Evolutionary conservation across 2,888 invertebrate species (phyloP).

Genomic region (Aporophyla nigra): DNA sequence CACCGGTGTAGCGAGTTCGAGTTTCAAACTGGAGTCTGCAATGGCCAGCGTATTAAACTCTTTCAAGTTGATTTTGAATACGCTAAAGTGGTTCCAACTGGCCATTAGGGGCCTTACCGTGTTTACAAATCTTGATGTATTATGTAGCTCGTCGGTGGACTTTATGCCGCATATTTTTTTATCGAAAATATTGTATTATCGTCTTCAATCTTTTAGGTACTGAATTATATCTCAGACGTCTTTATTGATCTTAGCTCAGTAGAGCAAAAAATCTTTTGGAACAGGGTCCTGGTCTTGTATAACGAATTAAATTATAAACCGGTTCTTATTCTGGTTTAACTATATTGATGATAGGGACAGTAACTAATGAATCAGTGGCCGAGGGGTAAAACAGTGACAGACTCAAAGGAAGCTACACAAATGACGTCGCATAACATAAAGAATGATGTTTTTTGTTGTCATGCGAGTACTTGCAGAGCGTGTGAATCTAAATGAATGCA

Average conservation of each 20-base stretch:
- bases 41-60: conserved; percentile 54
- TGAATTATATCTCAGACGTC: conserved; percentile 52
- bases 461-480: conserved; percentile 59
- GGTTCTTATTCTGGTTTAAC: conserved; percentile 81
- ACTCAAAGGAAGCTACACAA: conserved; percentile 65
- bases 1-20: conserved; percentile 67
- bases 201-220: conserved; percentile 41
- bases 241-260: conserved; percentile 63
- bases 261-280: conserved; percentile 62
- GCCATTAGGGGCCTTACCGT: conserved; percentile 54
- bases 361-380: conserved; percentile 74
- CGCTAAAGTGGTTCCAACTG: conserved; percentile 55
- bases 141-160: conserved; percentile 41
- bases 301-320: conserved; percentile 77
- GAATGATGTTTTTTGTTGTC: conserved; percentile 56
- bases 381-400: conserved; percentile 70
- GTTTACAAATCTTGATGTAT: conserved; percentile 56
- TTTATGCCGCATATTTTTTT: conserved; percentile 20
- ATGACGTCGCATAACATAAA: conserved; percentile 59
- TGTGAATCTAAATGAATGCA: conserved; percentile 67
- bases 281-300: conserved; percentile 71
- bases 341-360: conserved; percentile 77
- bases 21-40: conserved; percentile 60
- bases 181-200: conserved; percentile 42
- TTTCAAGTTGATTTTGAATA: conserved; percentile 63